Evolutionary conservation across 2,888 invertebrate species (phyloP).

Genomic region (Abscondita cerata): DNA sequence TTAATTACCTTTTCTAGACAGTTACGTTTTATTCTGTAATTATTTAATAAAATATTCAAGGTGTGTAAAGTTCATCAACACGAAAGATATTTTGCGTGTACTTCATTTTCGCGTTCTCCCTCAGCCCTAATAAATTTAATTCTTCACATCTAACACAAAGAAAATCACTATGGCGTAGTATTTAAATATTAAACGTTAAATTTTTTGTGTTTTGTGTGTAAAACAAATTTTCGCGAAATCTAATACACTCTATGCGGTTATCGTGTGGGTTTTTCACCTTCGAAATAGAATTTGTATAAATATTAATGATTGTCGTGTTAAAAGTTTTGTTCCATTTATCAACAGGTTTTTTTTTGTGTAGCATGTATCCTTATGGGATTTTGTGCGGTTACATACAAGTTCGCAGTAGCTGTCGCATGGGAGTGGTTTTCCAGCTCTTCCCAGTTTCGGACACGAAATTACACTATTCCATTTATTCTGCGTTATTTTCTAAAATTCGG

Average conservation of each 20-base stretch:
- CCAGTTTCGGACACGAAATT: conserved; percentile 24
- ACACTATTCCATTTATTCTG: conserved; percentile 24
- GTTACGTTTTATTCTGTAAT: conserved; percentile 23
- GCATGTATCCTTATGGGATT: conserved; percentile 22
- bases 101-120: neutral
- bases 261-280: no score
- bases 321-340: conserved; percentile 18
- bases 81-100: conserved; percentile 12
- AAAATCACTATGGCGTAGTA: neutral
- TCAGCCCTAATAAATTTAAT: neutral
- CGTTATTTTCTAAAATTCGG: conserved; percentile 17
- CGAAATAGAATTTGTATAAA: no score
- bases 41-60: conserved; percentile 15
- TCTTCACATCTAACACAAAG: no score
- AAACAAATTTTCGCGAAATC: no score
- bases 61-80: conserved; percentile 6
- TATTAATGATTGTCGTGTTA: neutral
- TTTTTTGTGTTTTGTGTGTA: no score
- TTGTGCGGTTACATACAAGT: conserved; percentile 28
- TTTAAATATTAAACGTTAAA: no score
- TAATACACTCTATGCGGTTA: no score
- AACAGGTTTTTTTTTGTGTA: conserved; percentile 18
- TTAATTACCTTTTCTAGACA: neutral
- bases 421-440: conserved; percentile 26
- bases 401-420: conserved; percentile 28